A percentile compares a stretch with the other conserved stretches of the same genome.
Conservation (phyloP, 2,797 vertebrate species). For the Alcedo quadribrachys region DNA sequence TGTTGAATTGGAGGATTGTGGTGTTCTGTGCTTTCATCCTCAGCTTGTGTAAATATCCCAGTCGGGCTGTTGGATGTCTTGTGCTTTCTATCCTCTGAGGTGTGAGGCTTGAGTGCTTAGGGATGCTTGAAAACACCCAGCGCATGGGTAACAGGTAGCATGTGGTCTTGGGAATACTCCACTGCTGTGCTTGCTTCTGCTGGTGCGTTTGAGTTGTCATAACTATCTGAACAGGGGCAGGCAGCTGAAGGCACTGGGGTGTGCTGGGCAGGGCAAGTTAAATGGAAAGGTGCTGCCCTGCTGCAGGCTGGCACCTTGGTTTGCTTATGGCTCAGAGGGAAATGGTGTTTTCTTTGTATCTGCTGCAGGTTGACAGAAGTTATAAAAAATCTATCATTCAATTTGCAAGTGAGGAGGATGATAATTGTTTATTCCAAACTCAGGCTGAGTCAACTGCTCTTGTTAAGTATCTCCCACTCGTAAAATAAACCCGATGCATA, state of each 20-base stretch:
- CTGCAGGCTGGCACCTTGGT: not conserved
- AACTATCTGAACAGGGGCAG: not conserved
- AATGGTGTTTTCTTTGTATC: not conserved
- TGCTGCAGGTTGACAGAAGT: not conserved
- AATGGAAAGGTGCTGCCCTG: not conserved
- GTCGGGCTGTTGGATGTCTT: not conserved
- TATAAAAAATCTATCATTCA: not conserved
- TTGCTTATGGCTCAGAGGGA: not conserved
- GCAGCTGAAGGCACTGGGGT: not conserved
- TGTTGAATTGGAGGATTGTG: constrained; percentile 42
- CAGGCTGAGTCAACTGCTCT: not conserved
- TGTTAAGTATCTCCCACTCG: not conserved
- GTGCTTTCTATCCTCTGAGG: not conserved
- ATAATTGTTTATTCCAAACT: not conserved
- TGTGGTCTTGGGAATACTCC: not conserved
- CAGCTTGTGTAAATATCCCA: not conserved
- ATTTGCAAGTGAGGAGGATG: not conserved
- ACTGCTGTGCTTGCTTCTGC: not conserved
- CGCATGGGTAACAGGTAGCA: fast-evolving
- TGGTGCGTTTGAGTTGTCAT: fast-evolving
- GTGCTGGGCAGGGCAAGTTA: not conserved
- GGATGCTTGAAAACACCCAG: not conserved
- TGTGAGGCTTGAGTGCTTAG: not conserved
- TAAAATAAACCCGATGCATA: not conserved
- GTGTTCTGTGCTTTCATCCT: not conserved